These are phyloP conservation scores for Oriolus oriolus DNA, from an alignment of 2,113 vertebrate genomes.

Conservation along the genomic window DNA sequence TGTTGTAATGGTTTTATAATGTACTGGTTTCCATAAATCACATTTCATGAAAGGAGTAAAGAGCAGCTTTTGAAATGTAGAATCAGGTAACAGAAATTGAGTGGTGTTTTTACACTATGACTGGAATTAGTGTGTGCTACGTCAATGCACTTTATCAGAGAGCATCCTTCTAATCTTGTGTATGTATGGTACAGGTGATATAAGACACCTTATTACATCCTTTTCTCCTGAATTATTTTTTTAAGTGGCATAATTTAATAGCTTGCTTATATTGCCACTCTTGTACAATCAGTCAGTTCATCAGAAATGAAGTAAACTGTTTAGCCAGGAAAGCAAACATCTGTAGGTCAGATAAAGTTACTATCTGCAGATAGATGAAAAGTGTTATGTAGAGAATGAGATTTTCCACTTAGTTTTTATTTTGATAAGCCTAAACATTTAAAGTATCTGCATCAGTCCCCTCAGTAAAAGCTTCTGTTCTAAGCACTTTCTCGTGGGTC, in stretches of 20 bases:
- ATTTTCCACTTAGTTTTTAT: not conserved
- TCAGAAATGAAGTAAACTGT: not conserved
- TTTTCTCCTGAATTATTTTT: not conserved
- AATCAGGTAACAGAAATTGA: not conserved
- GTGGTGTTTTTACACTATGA: not conserved
- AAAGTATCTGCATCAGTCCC: not conserved
- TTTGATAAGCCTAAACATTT: not conserved
- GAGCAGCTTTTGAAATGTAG: not conserved
- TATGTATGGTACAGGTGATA: not conserved
- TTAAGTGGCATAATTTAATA: not conserved
- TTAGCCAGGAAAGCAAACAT: not conserved
- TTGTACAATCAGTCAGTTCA: not conserved
- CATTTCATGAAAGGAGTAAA: not conserved
- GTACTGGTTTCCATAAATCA: not conserved
- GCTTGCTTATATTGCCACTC: not conserved
- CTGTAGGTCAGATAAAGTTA: not conserved
- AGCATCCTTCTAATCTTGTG: not conserved
- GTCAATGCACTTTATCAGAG: not conserved
- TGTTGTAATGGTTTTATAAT: not conserved
- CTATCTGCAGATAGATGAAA: not conserved
- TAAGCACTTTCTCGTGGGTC: not conserved
- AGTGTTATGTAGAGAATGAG: not conserved
- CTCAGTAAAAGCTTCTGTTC: not conserved
- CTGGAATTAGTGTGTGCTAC: not conserved
- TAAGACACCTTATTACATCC: not conserved